phyloP scores from a whole-genome alignment of 2,888 invertebrate species.

The Athalia circularis region DNA sequence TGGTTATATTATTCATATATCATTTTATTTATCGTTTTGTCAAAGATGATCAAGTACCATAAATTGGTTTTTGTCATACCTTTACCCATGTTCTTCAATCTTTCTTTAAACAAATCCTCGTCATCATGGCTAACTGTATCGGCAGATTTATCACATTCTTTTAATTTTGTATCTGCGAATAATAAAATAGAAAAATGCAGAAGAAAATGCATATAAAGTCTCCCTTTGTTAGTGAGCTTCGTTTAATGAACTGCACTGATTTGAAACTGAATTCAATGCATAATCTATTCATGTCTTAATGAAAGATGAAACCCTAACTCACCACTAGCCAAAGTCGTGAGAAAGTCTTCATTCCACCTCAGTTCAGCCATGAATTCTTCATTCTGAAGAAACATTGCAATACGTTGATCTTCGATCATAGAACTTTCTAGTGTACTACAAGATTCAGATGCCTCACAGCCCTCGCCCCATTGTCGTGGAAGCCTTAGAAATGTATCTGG shows the following conservation, averaged over 20 bases:
- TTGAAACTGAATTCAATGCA: background rate
- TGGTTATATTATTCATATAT: conserved; percentile 20
- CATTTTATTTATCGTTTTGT: too few relatives aligned
- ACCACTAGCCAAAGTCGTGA: conserved; percentile 88
- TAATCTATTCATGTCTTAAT: background rate
- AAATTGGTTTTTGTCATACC: conserved; percentile 71
- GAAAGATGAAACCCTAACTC: conserved; percentile 62
- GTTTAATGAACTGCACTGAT: too few relatives aligned
- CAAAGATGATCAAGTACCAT: background rate
- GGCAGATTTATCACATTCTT: conserved; percentile 62
- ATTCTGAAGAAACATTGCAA: conserved; percentile 91
- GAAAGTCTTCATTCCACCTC: conserved; percentile 90
- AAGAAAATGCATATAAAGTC: too few relatives aligned
- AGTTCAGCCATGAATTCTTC: conserved; percentile 93
- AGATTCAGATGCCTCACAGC: conserved; percentile 57
- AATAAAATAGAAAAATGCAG: background rate
- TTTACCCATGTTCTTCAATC: conserved; percentile 89
- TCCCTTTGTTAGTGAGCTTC: too few relatives aligned
- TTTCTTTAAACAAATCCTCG: conserved; percentile 85
- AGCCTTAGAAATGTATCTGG: conserved; percentile 88
- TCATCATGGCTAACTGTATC: conserved; percentile 75
- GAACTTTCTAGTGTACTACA: conserved; percentile 63
- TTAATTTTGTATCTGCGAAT: conserved; percentile 67
- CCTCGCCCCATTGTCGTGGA: conserved; percentile 68
- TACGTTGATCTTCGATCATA: conserved; percentile 90